Base-by-base conservation (phyloP, 2,797 vertebrate species). In the Scleropages formosus region DNA sequence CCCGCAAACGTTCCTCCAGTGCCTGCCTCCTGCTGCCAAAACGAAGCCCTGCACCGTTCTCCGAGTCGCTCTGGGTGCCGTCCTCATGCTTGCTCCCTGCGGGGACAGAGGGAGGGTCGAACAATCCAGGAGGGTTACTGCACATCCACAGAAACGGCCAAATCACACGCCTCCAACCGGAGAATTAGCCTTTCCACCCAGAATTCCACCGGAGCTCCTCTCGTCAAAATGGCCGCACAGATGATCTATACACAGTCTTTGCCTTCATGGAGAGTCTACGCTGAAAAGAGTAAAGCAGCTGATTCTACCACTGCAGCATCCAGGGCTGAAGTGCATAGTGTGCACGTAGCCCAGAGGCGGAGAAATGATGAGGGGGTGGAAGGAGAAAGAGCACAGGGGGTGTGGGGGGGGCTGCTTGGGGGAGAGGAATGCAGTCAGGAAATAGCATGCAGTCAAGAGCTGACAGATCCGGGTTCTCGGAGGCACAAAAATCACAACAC, bases 61-160 rank as follows among this genome's bases (percentile, higher is more conserved):
- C 97, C 1, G 95, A 98, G 85, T 99, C 97, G 27, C 97, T 99
- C 72, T 99, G 97, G 1, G 97, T 99, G 46, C 97, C 97, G 73
- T 99, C 97, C 69, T 97, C 97, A 75, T 99, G 97, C 79, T 98
- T 99, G 88, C 97, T 98, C 79, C 96, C 97, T 98, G 82, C 12
- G 76, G 83, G 82, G 16, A 77, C 51, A 79, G 53, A 81, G 63
- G 47, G 9, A 56, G 39, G 46, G 18, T 47, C 27, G 46, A 39
- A 60, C 31, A 78, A 53, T 13, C 10, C 47, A 2, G 47, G 26
- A 16, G 62, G 31, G 31, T 78, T 74, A 82, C 11, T 27, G 75
- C 76, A 77, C 47, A 68, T 31, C n/a, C 39, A 26, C 24, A 20
- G 22, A 18, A 12, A 56, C 1, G 56, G 56, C 3, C 53, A 56